A percentile compares a stretch with the other conserved stretches of the same genome.
Evolutionary conservation across 64 coral and sea anemone species (phyloP).

Genomic region (Montipora efflorescens): DNA sequence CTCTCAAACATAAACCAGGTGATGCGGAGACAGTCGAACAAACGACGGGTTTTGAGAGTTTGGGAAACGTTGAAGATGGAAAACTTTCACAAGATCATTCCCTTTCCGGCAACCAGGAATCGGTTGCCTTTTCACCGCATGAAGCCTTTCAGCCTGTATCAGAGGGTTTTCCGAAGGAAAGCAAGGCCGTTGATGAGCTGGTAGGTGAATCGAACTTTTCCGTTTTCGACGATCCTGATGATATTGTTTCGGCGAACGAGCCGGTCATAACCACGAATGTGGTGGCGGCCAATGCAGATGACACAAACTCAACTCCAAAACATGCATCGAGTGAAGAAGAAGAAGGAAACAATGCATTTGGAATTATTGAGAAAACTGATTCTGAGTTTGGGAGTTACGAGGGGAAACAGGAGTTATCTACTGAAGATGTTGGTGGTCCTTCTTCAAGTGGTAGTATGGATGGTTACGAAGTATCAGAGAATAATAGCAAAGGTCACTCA

Average conservation of each 20-base stretch:
- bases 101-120: not conserved
- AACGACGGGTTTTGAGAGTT: not conserved
- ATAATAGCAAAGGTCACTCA: not conserved
- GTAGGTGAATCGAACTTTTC: not conserved
- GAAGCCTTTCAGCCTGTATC: not conserved
- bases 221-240: not conserved
- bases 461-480: not conserved
- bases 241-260: not conserved
- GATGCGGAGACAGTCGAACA: not conserved
- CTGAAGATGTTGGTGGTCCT: not conserved
- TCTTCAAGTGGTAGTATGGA: not conserved
- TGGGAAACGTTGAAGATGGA: not conserved
- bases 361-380: not conserved
- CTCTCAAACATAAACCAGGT: not conserved
- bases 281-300: not conserved
- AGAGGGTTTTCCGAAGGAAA: not conserved
- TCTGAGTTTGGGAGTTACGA: not conserved
- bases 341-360: not conserved
- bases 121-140: not conserved
- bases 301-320: not conserved
- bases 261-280: not conserved
- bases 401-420: not conserved
- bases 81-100: not conserved
- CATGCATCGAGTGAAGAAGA: not conserved
- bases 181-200: not conserved